Percentiles rank a stretch among this genome's conserved stretches.
phyloP scores from a whole-genome alignment of 2,797 vertebrate species.

The Acrocephalus scirpaceus region DNA sequence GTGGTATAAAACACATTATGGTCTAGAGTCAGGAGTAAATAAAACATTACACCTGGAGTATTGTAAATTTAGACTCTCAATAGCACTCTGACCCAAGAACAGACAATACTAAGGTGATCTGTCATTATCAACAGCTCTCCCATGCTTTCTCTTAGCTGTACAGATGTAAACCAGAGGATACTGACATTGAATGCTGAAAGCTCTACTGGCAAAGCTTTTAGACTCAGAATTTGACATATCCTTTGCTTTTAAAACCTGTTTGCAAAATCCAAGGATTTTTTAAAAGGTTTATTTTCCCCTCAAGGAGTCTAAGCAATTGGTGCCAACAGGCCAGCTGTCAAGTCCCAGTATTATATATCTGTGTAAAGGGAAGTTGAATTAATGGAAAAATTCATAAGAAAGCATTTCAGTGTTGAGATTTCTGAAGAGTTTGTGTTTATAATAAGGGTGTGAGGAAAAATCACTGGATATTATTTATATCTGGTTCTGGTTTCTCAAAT shows the following conservation, averaged over 20 bases:
- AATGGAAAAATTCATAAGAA: conserved; percentile 16
- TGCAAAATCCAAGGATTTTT: conserved; percentile 38
- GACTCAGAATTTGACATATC: conserved; percentile 22
- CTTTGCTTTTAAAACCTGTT: conserved; percentile 51
- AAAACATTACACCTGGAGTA: neutral
- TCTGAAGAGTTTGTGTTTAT: neutral
- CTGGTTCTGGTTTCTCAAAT: neutral
- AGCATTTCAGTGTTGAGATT: neutral
- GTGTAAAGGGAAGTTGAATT: neutral
- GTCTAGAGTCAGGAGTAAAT: neutral
- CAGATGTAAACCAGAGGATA: neutral
- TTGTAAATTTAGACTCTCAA: neutral
- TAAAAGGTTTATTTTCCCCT: conserved; percentile 48
- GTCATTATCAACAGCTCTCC: neutral
- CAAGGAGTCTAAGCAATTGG: conserved; percentile 4
- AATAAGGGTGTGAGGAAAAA: neutral
- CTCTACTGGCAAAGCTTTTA: neutral
- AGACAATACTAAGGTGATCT: neutral
- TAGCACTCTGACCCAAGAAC: neutral
- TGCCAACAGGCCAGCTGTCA: conserved; percentile 56
- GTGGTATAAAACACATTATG: rapidly evolving
- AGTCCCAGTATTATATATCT: neutral
- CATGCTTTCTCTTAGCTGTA: neutral
- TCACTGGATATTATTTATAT: neutral
- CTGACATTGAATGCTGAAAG: neutral